Base-by-base conservation (phyloP, 2,888 invertebrate species). In the Cryptus viduatorius region DNA sequence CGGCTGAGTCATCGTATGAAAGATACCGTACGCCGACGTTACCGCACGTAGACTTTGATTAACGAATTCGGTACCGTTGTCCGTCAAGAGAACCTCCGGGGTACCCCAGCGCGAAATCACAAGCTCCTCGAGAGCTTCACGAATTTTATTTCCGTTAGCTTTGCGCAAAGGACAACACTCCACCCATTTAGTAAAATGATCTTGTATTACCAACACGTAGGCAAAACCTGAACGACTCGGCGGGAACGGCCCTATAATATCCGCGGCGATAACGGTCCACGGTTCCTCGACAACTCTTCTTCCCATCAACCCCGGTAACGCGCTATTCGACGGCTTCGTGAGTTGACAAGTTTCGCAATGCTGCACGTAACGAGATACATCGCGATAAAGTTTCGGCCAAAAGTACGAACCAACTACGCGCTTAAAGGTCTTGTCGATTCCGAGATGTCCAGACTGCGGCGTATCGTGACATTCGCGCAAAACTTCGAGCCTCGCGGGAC, bases 231-330 rank as follows among this genome's bases (percentile, higher is more conserved):
- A 8, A 3, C 29, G 29, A 7, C 69, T 50, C 4, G 69, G 50
- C 3, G 89, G 89, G 0, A 89, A 81, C 0, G 90, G 89, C 14
- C 89, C 88, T 75, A 89, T 86, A 0, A 89, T 68, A 42, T 89
- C 89, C 0, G 79, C 61, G 0, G 87, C 73, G 1, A 88, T 84
- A 0, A 84, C 80, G 0, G 80, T 44, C 87, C 86, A 89, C 0
- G 87, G 87, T 0, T 64, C 50, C 7, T 79, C 82, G 0, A 80
- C 24, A 0, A 48, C 53, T 0, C 84, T 59, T 0, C 59, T 53
- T 8, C 84, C 75, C 87, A 89, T 88, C 3, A 86, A 46, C 1
- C 88, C 87, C 7, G 65, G n/a, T 1, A 85, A 84, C 0, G 56
- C 5, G 0, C 4, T 0, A 24, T 87, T 84, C 0, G 50, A 73